Conservation (phyloP, 2,888 invertebrate species). For the Creontiades dilutus region DNA sequence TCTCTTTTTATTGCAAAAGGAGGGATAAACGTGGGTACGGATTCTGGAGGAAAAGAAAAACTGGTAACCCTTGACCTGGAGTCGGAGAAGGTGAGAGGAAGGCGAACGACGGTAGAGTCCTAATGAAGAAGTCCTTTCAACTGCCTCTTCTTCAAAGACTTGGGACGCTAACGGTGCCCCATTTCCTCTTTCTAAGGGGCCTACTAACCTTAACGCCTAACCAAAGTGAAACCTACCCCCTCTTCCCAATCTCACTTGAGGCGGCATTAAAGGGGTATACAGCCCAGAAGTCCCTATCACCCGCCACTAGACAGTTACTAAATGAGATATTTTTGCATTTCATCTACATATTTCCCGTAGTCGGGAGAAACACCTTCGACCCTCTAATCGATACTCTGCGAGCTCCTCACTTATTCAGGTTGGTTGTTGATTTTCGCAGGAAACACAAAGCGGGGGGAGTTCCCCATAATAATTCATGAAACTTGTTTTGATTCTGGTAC, state of each 20-base stretch:
- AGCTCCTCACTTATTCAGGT: background rate
- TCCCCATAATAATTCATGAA: conserved; percentile 37
- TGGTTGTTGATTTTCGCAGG: background rate
- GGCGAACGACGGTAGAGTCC: background rate
- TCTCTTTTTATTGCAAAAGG: background rate
- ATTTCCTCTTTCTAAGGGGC: conserved; percentile 36
- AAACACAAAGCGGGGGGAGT: background rate
- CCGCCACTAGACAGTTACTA: conserved; percentile 12
- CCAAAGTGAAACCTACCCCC: conserved; percentile 32
- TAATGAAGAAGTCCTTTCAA: conserved; percentile 55
- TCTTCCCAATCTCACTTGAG: conserved; percentile 33
- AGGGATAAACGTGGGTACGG: background rate
- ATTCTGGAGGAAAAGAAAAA: background rate
- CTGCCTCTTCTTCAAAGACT: conserved; percentile 33
- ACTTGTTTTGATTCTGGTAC: conserved; percentile 1
- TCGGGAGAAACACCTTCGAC: conserved; percentile 7
- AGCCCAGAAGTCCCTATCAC: background rate
- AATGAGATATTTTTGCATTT: conserved; percentile 62
- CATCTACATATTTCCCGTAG: conserved; percentile 34
- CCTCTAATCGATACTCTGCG: conserved; percentile 19
- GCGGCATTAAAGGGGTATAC: conserved; percentile 1
- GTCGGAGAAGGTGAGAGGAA: conserved; percentile 16
- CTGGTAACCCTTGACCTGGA: background rate
- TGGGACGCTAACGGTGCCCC: conserved; percentile 42
- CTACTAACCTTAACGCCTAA: conserved; percentile 32